These are phyloP conservation scores for Phalacrocorax aristotelis DNA, from an alignment of 2,113 vertebrate species.

Conservation along the genomic window DNA sequence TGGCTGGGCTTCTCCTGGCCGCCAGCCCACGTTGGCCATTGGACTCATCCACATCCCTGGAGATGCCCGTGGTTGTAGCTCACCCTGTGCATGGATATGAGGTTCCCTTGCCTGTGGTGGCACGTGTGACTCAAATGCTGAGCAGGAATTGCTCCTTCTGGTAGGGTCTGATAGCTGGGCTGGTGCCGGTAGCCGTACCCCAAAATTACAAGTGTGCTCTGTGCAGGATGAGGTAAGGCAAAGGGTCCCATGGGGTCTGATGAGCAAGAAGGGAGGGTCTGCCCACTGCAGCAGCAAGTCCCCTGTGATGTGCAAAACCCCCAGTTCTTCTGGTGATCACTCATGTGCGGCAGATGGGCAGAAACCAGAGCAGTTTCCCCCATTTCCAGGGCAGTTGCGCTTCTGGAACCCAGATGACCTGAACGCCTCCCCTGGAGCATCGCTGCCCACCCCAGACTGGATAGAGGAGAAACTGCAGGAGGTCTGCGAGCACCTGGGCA, in stretches of 20 bases:
- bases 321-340: accelerated
- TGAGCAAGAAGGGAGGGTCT: neutral
- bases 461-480: slow-evolving; percentile 85
- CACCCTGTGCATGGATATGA: accelerated
- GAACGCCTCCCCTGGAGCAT: slow-evolving; percentile 72
- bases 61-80: neutral
- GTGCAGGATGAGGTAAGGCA: neutral
- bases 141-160: neutral
- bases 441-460: slow-evolving; percentile 66
- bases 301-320: neutral
- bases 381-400: slow-evolving; percentile 84
- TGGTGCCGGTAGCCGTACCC: accelerated
- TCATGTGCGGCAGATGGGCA: neutral
- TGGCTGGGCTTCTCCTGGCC: neutral
- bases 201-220: neutral
- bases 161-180: accelerated
- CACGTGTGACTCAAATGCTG: accelerated
- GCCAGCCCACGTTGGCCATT: neutral
- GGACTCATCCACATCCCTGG: neutral
- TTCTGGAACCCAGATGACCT: slow-evolving; percentile 96
- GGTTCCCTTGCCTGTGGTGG: neutral
- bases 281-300: neutral
- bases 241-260: neutral
- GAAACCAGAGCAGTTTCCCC: neutral
- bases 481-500: slow-evolving; percentile 82